A percentile compares a stretch with the other conserved stretches of the same genome.
These are phyloP conservation scores for Ypsolopha scabrella DNA, from an alignment of 2,888 invertebrate genomes.

Conservation along the genomic window DNA sequence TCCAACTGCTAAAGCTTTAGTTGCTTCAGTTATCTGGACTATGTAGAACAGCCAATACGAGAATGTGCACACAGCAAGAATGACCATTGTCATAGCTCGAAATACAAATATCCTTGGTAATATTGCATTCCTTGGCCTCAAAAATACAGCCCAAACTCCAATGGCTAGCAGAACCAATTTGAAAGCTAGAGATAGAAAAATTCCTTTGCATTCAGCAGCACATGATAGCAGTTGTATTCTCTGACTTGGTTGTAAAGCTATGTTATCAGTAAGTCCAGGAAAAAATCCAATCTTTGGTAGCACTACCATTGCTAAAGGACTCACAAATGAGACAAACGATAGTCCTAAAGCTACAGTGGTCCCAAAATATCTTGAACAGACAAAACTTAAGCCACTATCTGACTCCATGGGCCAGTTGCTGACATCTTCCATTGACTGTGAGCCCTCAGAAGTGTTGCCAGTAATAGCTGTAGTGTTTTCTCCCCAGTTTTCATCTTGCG, in stretches of 20 bases:
- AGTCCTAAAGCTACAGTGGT: constrained; percentile 83
- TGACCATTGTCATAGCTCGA: constrained; percentile 87
- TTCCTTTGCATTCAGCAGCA: constrained; percentile 94
- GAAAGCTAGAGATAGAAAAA: constrained; percentile 90
- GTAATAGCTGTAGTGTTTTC: constrained; percentile 98
- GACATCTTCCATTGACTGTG: constrained; percentile 92
- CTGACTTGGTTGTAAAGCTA: constrained; percentile 77
- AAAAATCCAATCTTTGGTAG: constrained; percentile 91
- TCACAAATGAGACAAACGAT: constrained; percentile 86
- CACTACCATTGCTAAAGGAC: constrained; percentile 95
- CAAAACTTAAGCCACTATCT: constrained; percentile 76
- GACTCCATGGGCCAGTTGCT: constrained; percentile 86
- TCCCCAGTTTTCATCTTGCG: constrained; percentile 99
- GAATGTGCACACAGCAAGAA: constrained; percentile 92
- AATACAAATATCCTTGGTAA: constrained; percentile 94
- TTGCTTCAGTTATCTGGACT: constrained; percentile 88
- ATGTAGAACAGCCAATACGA: constrained; percentile 99
- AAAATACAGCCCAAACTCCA: constrained; percentile 94
- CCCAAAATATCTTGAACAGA: constrained; percentile 87
- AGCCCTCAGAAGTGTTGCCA: constrained; percentile 96
- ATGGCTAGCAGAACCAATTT: constrained; percentile 90
- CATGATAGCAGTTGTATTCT: constrained; percentile 82
- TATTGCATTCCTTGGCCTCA: constrained; percentile 85
- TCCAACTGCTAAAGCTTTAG: constrained; percentile 82
- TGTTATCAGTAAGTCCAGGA: constrained; percentile 77